These are phyloP conservation scores for Diarsia rubi DNA, from an alignment of 2,888 invertebrate genomes.

Conservation along the genomic window DNA sequence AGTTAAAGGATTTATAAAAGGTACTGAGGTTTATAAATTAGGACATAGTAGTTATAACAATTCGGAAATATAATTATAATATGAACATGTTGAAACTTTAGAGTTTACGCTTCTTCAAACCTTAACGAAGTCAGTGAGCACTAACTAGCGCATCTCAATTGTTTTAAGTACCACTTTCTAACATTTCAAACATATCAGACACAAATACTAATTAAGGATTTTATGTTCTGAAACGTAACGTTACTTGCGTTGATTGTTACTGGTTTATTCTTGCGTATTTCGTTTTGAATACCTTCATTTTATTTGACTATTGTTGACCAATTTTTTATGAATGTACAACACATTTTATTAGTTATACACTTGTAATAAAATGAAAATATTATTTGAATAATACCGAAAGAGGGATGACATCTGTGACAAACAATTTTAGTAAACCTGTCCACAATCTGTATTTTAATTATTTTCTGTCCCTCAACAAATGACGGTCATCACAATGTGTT, in stretches of 20 bases:
- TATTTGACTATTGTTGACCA: slow-evolving; percentile 42
- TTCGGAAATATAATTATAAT: slow-evolving; percentile 32
- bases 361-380: slow-evolving; percentile 19
- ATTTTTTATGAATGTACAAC: slow-evolving; percentile 37
- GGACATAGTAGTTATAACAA: slow-evolving; percentile 54
- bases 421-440: slow-evolving; percentile 17
- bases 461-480: slow-evolving; percentile 59
- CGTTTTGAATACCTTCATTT: slow-evolving; percentile 40
- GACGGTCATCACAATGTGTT: slow-evolving; percentile 88
- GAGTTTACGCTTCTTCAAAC: slow-evolving; percentile 56
- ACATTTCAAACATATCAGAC: slow-evolving; percentile 58
- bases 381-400: not conserved
- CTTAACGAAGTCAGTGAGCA: slow-evolving; percentile 61
- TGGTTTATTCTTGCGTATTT: slow-evolving; percentile 24
- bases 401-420: not conserved
- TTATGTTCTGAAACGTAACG: slow-evolving; percentile 34
- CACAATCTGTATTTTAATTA: slow-evolving; percentile 36
- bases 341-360: slow-evolving; percentile 46
- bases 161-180: slow-evolving; percentile 34
- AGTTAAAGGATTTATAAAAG: slow-evolving; percentile 72
- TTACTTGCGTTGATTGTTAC: slow-evolving; percentile 6
- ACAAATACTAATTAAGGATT: slow-evolving; percentile 49
- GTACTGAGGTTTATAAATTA: slow-evolving; percentile 75
- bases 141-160: slow-evolving; percentile 48
- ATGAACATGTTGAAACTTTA: slow-evolving; percentile 54